Evolutionary conservation across 1,140 invertebrate species (phyloP), one percentile per base, ranked within the genome.

Genomic region (Matsumurasca onukii): DNA sequence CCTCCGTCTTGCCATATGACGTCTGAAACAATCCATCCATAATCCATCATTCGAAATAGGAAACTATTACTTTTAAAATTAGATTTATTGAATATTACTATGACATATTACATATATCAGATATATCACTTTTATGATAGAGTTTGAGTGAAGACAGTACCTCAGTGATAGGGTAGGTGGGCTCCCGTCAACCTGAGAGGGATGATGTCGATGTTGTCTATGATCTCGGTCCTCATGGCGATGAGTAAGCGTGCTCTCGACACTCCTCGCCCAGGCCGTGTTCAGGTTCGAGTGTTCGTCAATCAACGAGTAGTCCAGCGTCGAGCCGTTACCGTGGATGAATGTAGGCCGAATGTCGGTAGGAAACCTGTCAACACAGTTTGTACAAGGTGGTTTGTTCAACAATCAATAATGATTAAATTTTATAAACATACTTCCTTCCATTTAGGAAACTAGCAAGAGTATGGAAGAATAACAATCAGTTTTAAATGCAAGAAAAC

Each of bases 261-360:
- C 3, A 95, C 91, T 12, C 93, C 91, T 95, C 92, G 0, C 92
- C 92, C 31, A 94, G 82, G n/a, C 92, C 92, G 88, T 85, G 75
- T 95, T 95, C 12, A 95, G 83, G 39, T 85, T 86, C 0, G 89
- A 87, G 77, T 93, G 89, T 75, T 93, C 89, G 73, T 94, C 91
- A 15, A 94, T 83, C 1, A 94, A 74, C 63, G 85, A 89, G 75
- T 91, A 93, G 78, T 93, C 91, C 17, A 93, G 80, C 0, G 91
- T 93, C 1, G 92, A 94, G 0, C 93, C 93, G 76, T 95, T 95
- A 68, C 95, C 78, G 75, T 94, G 89, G 25, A 95, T 83, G 77
- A 92, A 95, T 1, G 89, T 87, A 0, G 93, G 93, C 93, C 93
- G 78, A 92, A 94, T 0, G 92, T 95, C 3, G 93, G 93, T 2